Base-by-base conservation (phyloP, 2,113 vertebrate species). In the Pagrus major region DNA sequence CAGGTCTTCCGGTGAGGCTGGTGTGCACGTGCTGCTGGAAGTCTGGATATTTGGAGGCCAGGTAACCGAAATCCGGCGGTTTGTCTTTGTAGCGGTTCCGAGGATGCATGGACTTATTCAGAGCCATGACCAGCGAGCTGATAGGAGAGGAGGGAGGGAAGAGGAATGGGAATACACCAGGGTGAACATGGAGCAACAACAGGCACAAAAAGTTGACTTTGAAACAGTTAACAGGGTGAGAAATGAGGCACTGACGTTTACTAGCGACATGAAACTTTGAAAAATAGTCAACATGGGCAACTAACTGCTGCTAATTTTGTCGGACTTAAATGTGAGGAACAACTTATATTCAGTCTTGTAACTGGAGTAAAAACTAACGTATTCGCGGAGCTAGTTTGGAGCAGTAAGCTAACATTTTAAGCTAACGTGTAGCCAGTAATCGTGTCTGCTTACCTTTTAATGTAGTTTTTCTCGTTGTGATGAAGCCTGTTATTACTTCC, bases 51-150 rank as follows among this genome's bases (percentile, higher is more conserved):
- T 97, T 97, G 70, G 96, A 95, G 18, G 97, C 96, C 86, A 97
- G 85, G 86, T 96, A 95, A 0, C 95, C 93, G 64, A 98, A 98
- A 75, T 97, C 96, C 10, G 97, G 96, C 20, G 96, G 96, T 85
- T 95, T 96, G 89, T 97, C 97, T 89, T 97, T 97, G 91, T 97
- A 97, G 25, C 96, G 96, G 89, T 98, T 97, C 86, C 96, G 93
- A 80, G 95, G 96, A 87, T 97, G 96, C 96, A 97, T 97, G 54
- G 96, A 97, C 84, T 96, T 97, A 87, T 96, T 97, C 44, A 97
- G 92, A 56, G 96, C 94, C 96, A 97, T 97, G 63, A 10, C 46
- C 21, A 18, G n/a, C 76, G 37, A 12, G 10, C 76, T 83, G 54
- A 20, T 3, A 25, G 15, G 9, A 33, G 5, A 25, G 15, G 9